Base-by-base conservation (phyloP, 2,888 invertebrate species). In the Incurvaria masculella region DNA sequence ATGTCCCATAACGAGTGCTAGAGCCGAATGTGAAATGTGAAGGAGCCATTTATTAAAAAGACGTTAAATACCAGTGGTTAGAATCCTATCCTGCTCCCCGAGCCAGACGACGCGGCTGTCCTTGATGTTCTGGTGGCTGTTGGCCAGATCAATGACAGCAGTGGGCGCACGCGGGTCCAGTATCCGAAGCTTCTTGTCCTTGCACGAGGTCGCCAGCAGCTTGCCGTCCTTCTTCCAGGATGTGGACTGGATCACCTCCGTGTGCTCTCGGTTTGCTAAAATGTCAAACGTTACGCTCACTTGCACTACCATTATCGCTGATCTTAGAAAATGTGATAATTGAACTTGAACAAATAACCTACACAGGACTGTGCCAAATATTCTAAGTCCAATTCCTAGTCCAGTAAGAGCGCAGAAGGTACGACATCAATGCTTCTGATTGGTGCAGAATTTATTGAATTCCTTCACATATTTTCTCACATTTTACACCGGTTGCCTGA, bases 101-200 rank as follows among this genome's bases (percentile, higher is more conserved):
- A 97, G 76, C 94, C 95, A 97, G 3, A 94, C 87, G 1, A 95
- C 85, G 49, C 96, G 79, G 2, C 94, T 94, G 61, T 96, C 96
- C 68, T 94, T 94, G 54, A 94, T 91, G 63, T 89, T 93, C 66
- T 91, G 91, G 70, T 95, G 94, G 59, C 93, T 92, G 58, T 85
- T 84, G 1, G 87, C 84, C 4, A 81, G 76, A 59, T 81, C 79
- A 46, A 84, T 68, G 49, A 87, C 84, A 0, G 84, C 71, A 18
- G 74, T 69, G 0, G 80, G 61, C 1, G 79, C 79, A 26, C 93
- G 79, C 0, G 95, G 94, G 70, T 97, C 94, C 57, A 93, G 79
- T 33, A 97, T 83, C 47, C 95, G 83, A 1, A 97, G 82, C 68
- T 87, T 87, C 65, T 93, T 92, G 68, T 97, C 97, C 69, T 95